These are phyloP conservation scores for Eumaeus atala DNA, from an alignment of 1,140 invertebrate genomes.

Conservation along the genomic window DNA sequence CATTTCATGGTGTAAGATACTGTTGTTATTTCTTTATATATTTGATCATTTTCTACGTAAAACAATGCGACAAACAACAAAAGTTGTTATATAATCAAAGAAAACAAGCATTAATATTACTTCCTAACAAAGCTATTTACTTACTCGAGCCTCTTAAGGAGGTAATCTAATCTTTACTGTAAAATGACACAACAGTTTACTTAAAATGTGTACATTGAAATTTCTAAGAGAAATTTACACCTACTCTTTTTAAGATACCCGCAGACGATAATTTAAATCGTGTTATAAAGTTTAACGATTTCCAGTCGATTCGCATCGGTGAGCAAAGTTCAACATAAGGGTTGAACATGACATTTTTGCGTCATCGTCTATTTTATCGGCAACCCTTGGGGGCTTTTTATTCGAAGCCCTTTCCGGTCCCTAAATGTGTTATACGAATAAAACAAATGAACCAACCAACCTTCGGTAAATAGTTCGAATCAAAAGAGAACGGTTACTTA, in stretches of 20 bases:
- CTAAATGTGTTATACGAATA: slow-evolving; percentile 24
- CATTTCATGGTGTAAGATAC: too few species aligned
- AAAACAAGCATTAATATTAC: too few species aligned
- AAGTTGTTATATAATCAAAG: too few species aligned
- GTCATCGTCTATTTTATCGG: slow-evolving; percentile 14
- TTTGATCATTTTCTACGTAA: too few species aligned
- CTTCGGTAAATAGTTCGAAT: slow-evolving; percentile 1
- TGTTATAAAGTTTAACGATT: slow-evolving; percentile 19
- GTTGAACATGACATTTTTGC: slow-evolving; percentile 6
- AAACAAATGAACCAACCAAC: slow-evolving; percentile 26
- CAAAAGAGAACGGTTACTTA: slow-evolving; percentile 5
- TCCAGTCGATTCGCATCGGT: slow-evolving; percentile 1
- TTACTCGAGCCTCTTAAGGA: slow-evolving; percentile 20
- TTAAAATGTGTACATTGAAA: neutral
- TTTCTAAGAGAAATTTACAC: neutral
- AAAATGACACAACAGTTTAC: neutral
- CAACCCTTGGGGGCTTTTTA: slow-evolving; percentile 9
- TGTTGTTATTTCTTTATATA: too few species aligned
- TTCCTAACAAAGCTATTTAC: slow-evolving; percentile 9
- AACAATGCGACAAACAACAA: too few species aligned
- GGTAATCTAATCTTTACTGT: slow-evolving; percentile 2
- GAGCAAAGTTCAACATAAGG: slow-evolving; percentile 1
- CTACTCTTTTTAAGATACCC: neutral
- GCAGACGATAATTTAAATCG: neutral
- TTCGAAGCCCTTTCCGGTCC: slow-evolving; percentile 17